A percentile compares a stretch with the other conserved stretches of the same genome.
Conservation (phyloP, 2,797 vertebrate species). For the Chrosomus eos region DNA sequence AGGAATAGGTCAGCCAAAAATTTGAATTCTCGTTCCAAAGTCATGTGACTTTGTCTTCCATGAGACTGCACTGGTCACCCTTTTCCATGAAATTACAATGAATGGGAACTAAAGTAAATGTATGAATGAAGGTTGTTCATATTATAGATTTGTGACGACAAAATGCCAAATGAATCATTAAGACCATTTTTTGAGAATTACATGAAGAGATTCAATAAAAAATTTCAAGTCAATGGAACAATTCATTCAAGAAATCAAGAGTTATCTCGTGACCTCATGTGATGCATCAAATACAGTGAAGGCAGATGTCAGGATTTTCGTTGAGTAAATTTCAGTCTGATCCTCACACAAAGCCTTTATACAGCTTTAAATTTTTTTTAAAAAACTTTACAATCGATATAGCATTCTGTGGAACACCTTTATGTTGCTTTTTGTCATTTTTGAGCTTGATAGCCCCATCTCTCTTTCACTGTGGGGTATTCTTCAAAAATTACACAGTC, state of each 20-base stretch:
- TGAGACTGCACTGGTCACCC: background rate
- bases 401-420: background rate
- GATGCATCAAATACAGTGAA: background rate
- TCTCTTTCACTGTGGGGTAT: background rate
- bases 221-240: background rate
- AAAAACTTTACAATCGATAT: background rate
- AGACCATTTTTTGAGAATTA: background rate
- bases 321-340: background rate
- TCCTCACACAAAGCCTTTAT: background rate
- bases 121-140: background rate
- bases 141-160: no score
- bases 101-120: background rate
- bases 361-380: background rate
- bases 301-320: background rate
- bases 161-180: background rate
- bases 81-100: background rate
- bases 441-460: background rate
- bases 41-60: background rate
- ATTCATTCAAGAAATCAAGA: background rate
- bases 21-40: background rate
- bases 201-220: background rate
- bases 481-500: constrained; percentile 6
- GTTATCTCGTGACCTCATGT: background rate
- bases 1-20: background rate
- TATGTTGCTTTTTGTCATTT: background rate